Evolutionary conservation across 2,113 vertebrate genomes (phyloP).

Genomic region (Scomber japonicus): DNA sequence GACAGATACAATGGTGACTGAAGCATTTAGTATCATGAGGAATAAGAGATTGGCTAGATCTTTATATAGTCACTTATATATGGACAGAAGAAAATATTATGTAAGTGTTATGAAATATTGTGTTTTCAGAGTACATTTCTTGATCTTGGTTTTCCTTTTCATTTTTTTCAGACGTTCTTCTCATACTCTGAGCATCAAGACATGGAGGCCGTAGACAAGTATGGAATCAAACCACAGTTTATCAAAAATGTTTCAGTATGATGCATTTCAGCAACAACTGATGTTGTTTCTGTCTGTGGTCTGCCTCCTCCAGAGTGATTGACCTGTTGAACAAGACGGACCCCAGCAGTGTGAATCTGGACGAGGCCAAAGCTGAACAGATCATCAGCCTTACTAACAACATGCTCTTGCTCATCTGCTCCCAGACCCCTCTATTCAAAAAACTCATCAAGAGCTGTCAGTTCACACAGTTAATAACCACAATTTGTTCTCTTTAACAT

Average conservation of each 20-base stretch:
- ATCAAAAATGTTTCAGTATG: neutral
- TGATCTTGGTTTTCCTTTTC: neutral
- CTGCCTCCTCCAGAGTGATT: constrained; percentile 65
- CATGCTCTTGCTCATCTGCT: constrained; percentile 80
- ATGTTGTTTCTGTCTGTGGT: constrained; percentile 21
- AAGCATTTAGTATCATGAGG: neutral
- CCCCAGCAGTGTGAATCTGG: constrained; percentile 78
- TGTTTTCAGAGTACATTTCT: neutral
- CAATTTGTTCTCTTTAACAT: neutral
- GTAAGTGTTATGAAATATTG: neutral
- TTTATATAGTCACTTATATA: neutral
- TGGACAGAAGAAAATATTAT: neutral
- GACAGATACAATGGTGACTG: constrained; percentile 59
- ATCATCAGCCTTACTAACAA: constrained; percentile 80
- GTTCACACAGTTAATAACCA: constrained; percentile 37
- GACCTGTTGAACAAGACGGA: constrained; percentile 76
- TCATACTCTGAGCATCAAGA: constrained; percentile 35
- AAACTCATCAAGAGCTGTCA: constrained; percentile 84
- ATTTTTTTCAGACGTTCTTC: constrained; percentile 50
- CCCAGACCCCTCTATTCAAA: constrained; percentile 83
- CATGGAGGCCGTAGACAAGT: constrained; percentile 59
- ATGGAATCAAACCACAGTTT: constrained; percentile 9
- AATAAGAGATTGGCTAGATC: neutral
- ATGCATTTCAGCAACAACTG: neutral
- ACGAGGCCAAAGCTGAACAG: constrained; percentile 83